Conservation (phyloP, 2,888 invertebrate genomes). For the Chrysotoxum bicinctum region DNA sequence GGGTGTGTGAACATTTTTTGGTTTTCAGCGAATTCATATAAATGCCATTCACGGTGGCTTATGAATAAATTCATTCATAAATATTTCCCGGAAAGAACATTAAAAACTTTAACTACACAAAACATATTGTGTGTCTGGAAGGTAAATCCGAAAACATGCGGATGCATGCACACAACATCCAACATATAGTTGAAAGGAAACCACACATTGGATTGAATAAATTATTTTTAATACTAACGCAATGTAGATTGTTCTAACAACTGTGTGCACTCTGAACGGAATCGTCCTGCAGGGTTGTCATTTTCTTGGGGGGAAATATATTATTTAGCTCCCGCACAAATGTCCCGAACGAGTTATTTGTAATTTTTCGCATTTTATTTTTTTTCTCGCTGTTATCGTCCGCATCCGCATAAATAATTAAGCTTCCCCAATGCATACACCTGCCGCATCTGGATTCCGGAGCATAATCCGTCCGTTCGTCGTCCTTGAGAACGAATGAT, state of each 20-base stretch:
- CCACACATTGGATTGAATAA: constrained; percentile 56
- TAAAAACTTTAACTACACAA: not conserved
- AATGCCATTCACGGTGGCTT: not conserved
- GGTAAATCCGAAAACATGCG: not conserved
- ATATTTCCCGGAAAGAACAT: not conserved
- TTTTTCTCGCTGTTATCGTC: not conserved
- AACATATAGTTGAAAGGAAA: not conserved
- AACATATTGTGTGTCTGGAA: not conserved
- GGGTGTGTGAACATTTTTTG: not conserved
- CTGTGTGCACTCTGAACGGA: not conserved
- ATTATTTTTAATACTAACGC: constrained; percentile 24
- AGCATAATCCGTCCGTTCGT: constrained; percentile 20
- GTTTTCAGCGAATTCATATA: not conserved
- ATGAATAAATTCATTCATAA: constrained; percentile 3
- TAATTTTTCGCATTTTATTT: constrained; percentile 20
- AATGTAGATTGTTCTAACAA: not conserved
- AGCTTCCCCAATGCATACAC: not conserved
- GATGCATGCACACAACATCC: not conserved
- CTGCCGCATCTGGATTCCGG: not conserved
- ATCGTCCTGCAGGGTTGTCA: constrained; percentile 38
- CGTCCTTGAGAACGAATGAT: constrained; percentile 44
- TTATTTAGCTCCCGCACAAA: constrained; percentile 61
- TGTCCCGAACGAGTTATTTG: constrained; percentile 50
- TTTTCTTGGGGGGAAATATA: constrained; percentile 46
- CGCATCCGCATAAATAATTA: constrained; percentile 49